Base-by-base conservation (phyloP, 2,888 invertebrate species). In the Ceriagrion tenellum region DNA sequence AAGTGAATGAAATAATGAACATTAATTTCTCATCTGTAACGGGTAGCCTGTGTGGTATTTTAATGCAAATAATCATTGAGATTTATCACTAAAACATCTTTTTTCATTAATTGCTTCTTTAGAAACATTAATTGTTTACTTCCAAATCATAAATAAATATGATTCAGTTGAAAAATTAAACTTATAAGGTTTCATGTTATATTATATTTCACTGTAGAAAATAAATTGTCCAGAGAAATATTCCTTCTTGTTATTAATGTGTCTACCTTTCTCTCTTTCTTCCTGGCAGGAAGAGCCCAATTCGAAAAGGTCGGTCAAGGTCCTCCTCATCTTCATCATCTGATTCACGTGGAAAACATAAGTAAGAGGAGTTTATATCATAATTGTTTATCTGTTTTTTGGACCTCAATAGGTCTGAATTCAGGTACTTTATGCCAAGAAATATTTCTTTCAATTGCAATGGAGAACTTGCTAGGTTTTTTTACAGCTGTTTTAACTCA, bases 231-330 rank as follows among this genome's bases (percentile, higher is more conserved):
- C 26, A 55, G 10, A 20, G 47, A 18, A 8, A n/a, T 89, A 55
- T 55, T 13, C 47, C 13, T 23, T 55, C 18, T 6, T 89, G 26
- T 20, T 89, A 89, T 55, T 89, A 55, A 89, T 89, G 26, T 23
- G 0, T 89, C 20, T 55, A 10, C n/a, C 26, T 89, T 23, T 89
- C 26, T 55, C 12, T 89, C 26, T 89, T 55, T n/a, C 55, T 89
- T n/a, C 16, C 47, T 55, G 47, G 59, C 40, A 93, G 93, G 47
- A 93, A 93, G 47, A 93, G 93, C 47, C 93, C 93, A 26, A 13
- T 96, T 96, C 0, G 96, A 96, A 26, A 97, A 97, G 95, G 95
- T 63, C 95, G 88, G 2, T 95, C 95, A 69, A 95, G 95, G 81
- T 90, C 95, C 59, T 95, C 95, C 88, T 95, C 93, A 59, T 95